These are phyloP conservation scores for Cheilosia grossa DNA, from an alignment of 2,888 invertebrate genomes.

Conservation along the genomic window DNA sequence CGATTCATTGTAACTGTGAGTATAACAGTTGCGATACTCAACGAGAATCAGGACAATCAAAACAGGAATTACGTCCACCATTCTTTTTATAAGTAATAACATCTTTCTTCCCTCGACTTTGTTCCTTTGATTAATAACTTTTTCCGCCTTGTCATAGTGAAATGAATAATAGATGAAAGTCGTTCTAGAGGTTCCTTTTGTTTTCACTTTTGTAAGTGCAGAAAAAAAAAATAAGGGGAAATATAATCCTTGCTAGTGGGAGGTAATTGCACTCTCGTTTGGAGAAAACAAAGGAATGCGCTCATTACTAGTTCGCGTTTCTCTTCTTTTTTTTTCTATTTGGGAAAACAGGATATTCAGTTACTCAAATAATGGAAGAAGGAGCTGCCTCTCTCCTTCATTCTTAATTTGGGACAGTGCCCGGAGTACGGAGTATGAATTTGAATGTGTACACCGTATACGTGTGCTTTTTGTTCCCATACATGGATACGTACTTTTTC, in stretches of 20 bases:
- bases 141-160: slow-evolving; percentile 40
- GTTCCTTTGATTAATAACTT: slow-evolving; percentile 46
- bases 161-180: slow-evolving; percentile 64
- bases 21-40: slow-evolving; percentile 19
- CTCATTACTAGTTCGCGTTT: slow-evolving; percentile 55
- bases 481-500: slow-evolving; percentile 19
- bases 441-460: slow-evolving; percentile 19
- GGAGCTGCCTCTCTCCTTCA: slow-evolving; percentile 25
- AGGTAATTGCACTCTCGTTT: slow-evolving; percentile 64
- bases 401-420: slow-evolving; percentile 64
- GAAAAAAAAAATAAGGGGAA: slow-evolving; percentile 11
- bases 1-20: slow-evolving; percentile 38
- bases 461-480: slow-evolving; percentile 31
- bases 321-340: slow-evolving; percentile 10
- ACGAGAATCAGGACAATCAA: slow-evolving; percentile 41
- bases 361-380: slow-evolving; percentile 22
- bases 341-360: slow-evolving; percentile 24
- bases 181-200: slow-evolving; percentile 49
- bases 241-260: slow-evolving; percentile 24
- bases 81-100: slow-evolving; percentile 13
- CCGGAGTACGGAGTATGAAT: slow-evolving; percentile 40
- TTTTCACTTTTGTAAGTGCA: slow-evolving; percentile 50
- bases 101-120: slow-evolving; percentile 22
- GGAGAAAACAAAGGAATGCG: slow-evolving; percentile 50
- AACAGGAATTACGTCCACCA: slow-evolving; percentile 26